Evolutionary conservation across 2,888 invertebrate species (phyloP).

Genomic region (Notocelia uddmanniana): DNA sequence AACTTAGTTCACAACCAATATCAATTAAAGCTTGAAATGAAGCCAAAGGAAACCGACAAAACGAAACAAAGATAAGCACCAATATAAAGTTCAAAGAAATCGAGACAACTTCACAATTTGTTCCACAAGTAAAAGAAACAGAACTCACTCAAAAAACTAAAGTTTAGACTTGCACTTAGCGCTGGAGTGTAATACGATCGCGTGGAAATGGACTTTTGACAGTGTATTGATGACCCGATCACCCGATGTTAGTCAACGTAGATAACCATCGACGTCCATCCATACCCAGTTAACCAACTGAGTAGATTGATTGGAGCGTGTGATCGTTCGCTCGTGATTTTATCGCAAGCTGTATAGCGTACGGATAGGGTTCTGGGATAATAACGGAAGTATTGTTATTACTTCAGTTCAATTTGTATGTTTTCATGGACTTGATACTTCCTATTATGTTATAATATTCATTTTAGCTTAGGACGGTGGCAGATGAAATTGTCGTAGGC

Average conservation of each 20-base stretch:
- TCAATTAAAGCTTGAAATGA: too few species aligned
- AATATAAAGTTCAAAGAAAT: not conserved
- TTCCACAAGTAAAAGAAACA: not conserved
- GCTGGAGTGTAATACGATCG: not conserved
- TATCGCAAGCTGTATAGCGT: conserved; percentile 9
- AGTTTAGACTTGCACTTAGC: not conserved
- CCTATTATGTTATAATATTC: not conserved
- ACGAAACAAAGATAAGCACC: too few species aligned
- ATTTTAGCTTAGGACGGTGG: not conserved
- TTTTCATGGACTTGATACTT: not conserved
- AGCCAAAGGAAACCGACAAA: too few species aligned
- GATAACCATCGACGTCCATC: conserved; percentile 13
- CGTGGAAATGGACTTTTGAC: conserved; percentile 5
- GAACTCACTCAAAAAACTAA: not conserved
- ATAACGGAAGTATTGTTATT: not conserved
- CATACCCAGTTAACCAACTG: conserved; percentile 9
- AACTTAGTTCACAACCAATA: too few species aligned
- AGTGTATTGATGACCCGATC: conserved; percentile 17
- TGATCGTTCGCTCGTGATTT: conserved; percentile 11
- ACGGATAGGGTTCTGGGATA: not conserved
- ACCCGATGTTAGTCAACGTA: conserved; percentile 15
- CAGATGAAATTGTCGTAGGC: too few species aligned
- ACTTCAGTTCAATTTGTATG: not conserved
- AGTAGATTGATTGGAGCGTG: conserved; percentile 17
- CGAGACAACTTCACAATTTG: too few species aligned